Evolutionary conservation across 30 jellyfish, hydroid and myxozoan genomes (phyloP).

Genomic region (Turritopsis rubra): DNA sequence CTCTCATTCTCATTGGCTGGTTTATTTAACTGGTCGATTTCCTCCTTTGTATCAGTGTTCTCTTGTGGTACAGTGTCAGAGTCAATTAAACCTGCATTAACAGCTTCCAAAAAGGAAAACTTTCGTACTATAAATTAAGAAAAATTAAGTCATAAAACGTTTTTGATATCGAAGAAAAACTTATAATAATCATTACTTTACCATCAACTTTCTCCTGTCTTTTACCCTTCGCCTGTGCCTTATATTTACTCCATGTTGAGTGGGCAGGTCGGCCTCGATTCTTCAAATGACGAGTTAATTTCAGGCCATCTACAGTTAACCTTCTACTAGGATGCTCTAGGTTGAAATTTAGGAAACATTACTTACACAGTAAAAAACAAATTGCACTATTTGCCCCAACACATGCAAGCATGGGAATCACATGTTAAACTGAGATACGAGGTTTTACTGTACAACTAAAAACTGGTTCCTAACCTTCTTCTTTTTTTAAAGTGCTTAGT

Average conservation of each 20-base stretch:
- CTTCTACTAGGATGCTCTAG: conserved; percentile 65
- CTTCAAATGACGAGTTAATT: conserved; percentile 47
- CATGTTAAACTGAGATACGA: not conserved
- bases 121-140: conserved; percentile 22
- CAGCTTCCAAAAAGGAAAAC: conserved; percentile 42
- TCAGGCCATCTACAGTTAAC: conserved; percentile 68
- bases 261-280: conserved; percentile 90
- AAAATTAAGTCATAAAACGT: not conserved
- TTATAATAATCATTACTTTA: too few species aligned
- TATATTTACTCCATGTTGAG: conserved; percentile 47
- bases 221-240: conserved; percentile 19
- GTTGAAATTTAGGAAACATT: not conserved
- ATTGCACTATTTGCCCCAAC: not conserved
- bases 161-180: not conserved
- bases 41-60: conserved; percentile 1
- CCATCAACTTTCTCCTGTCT: not conserved
- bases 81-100: conserved; percentile 33
- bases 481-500: too few species aligned
- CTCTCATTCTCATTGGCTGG: too few species aligned
- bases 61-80: conserved; percentile 13
- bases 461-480: too few species aligned
- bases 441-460: not conserved
- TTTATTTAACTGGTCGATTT: too few species aligned
- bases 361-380: not conserved
- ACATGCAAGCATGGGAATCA: not conserved